Evolutionary conservation across 2,113 vertebrate species (phyloP), one percentile per base, ranked within the genome.

Genomic region (Antennarius striatus): DNA sequence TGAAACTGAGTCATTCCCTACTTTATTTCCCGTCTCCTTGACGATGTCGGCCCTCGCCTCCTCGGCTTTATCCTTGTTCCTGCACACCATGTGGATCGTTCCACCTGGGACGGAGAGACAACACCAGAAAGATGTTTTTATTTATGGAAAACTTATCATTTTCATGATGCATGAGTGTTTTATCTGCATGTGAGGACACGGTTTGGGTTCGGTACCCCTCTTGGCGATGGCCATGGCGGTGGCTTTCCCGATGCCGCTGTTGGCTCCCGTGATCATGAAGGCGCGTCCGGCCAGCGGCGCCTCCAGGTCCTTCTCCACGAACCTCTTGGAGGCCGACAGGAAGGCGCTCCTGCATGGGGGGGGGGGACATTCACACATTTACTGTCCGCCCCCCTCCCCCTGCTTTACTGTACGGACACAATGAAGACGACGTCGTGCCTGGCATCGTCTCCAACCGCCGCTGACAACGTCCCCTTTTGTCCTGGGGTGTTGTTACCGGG

Each of bases 51-150:
- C 91, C 73, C 91, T 86, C 5, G 90, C 87, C 80, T 93, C 92
- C 62, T 94, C 93, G 1, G 93, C 91, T 61, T 93, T 93, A 79
- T 94, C 93, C 70, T 92, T 93, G 85, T 94, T 94, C 77, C 93
- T 86, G 79, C 93, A 94, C 49, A 94, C 91, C 91, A 94, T 92
- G 84, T 94, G 93, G 63, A 94, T n/a, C 0, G 86, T 91, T 63
- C 93, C 93, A 46, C 93, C 93, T 94, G 69, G 4, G 46, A 50
- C 53, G 22, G 22, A 22, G 22, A 22, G 2, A 22, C 1, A 22
- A 22, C 22, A 22, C 22, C 22, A 22, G 22, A 22, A 22, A 22
- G 22, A 22, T 22, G 2, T 22, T 22, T 22, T 22, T 22, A 22
- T 22, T 29, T n/a, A 46, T 15, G 14, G 11, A 6, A 17, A 32